Conservation (phyloP, 2,797 vertebrate genomes). For the Myotis findleyi region DNA sequence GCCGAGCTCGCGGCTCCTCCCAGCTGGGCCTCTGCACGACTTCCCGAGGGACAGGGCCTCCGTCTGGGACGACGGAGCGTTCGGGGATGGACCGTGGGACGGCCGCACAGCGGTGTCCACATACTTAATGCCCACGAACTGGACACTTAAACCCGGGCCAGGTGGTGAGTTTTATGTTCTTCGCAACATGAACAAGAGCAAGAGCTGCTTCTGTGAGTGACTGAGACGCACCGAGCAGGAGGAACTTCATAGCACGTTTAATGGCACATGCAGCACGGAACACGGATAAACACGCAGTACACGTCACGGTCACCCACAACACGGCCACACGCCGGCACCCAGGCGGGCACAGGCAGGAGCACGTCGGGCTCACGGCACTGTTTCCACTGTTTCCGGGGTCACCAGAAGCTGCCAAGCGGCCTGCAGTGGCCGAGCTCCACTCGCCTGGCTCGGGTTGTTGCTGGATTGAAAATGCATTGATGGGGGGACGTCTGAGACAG, state of each 20-base stretch:
- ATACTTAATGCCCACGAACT: accelerated
- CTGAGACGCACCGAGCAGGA: neutral
- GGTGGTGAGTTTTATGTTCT: accelerated
- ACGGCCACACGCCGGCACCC: neutral
- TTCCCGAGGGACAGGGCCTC: neutral
- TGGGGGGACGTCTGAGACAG: accelerated
- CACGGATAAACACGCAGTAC: accelerated
- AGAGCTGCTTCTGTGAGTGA: neutral
- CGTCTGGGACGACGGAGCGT: accelerated
- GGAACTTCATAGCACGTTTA: constrained; percentile 55
- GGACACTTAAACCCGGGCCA: neutral
- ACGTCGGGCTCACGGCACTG: accelerated
- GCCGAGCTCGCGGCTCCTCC: accelerated
- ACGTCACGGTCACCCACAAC: neutral
- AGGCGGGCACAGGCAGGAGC: neutral
- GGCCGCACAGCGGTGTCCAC: accelerated
- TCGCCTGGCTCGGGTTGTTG: accelerated
- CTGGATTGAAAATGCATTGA: accelerated
- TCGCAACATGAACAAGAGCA: too few relatives aligned
- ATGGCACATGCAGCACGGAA: constrained; percentile 56
- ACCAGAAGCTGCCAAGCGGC: neutral
- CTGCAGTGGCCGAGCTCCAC: neutral
- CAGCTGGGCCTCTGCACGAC: accelerated
- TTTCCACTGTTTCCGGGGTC: neutral
- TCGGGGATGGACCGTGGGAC: accelerated